Conservation (phyloP, 2,113 vertebrate genomes). For the Bubalus kerabau region DNA sequence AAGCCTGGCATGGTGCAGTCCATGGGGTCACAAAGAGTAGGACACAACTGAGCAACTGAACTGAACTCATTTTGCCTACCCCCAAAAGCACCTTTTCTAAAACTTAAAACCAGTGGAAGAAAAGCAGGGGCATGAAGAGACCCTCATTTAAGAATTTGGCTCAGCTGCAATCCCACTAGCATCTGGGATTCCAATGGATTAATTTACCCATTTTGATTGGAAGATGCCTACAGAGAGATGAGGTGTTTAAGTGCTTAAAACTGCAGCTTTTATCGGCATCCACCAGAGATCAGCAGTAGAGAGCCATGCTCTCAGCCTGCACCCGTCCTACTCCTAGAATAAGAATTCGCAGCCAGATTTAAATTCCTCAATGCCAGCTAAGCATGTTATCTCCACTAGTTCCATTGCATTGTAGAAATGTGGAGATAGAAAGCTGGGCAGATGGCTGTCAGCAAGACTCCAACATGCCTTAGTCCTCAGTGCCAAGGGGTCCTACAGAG, state of each 20-base stretch:
- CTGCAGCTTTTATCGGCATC: background rate
- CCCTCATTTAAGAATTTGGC: background rate
- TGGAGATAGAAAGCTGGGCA: constrained; percentile 15
- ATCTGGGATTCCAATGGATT: background rate
- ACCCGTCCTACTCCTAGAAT: background rate
- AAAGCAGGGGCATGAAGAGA: background rate
- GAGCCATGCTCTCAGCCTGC: background rate
- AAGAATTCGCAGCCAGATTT: background rate
- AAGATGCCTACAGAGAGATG: background rate
- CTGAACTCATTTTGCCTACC: background rate
- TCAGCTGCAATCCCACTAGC: background rate
- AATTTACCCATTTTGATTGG: background rate
- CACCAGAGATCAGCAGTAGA: background rate
- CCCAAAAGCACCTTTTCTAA: background rate
- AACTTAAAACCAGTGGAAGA: background rate
- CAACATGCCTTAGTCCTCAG: background rate
- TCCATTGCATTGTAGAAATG: background rate
- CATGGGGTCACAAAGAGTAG: background rate
- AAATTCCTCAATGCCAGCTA: background rate
- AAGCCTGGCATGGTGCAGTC: background rate
- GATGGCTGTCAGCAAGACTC: background rate
- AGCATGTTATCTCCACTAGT: background rate
- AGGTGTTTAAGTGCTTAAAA: background rate
- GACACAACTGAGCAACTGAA: background rate
- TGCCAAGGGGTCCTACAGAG: background rate